These are phyloP conservation scores for Cabera pusaria DNA, from an alignment of 2,888 invertebrate genomes.

Conservation along the genomic window DNA sequence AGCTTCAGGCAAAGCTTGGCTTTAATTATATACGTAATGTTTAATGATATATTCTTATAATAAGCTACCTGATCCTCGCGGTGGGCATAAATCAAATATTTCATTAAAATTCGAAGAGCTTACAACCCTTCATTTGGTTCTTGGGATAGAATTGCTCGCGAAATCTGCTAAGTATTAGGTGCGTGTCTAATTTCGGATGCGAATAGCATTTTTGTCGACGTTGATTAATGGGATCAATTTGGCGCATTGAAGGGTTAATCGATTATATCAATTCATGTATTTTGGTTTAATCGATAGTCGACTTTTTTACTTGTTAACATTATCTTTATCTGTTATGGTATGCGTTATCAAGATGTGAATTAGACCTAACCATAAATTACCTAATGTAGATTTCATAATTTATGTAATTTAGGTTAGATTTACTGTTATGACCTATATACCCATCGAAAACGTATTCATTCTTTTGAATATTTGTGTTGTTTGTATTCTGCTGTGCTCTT, in stretches of 20 bases:
- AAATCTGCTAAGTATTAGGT: conserved; percentile 56
- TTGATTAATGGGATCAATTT: conserved; percentile 53
- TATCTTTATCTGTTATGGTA: too few species aligned
- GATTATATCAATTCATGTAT: too few species aligned
- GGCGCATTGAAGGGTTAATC: conserved; percentile 19
- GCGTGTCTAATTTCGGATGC: conserved; percentile 55
- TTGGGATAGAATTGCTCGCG: conserved; percentile 58
- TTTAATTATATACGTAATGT: conserved; percentile 82
- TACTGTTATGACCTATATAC: too few species aligned
- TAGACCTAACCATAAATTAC: too few species aligned
- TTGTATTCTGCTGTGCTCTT: too few species aligned
- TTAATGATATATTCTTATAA: conserved; percentile 82
- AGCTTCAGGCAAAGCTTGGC: conserved; percentile 70
- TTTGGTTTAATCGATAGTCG: conserved; percentile 6
- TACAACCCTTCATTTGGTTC: conserved; percentile 74
- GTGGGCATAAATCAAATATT: conserved; percentile 81
- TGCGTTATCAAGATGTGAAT: too few species aligned
- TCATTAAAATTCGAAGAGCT: conserved; percentile 77
- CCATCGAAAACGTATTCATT: too few species aligned
- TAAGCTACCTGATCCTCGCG: conserved; percentile 80
- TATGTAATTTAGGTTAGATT: too few species aligned
- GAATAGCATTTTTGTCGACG: conserved; percentile 60
- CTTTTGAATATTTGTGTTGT: too few species aligned
- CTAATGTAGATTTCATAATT: too few species aligned
- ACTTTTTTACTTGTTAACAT: conserved; percentile 2